Percentiles rank a stretch among this genome's conserved stretches.
Evolutionary conservation across 2,888 invertebrate genomes (phyloP).

Genomic region (Thereva unica): DNA sequence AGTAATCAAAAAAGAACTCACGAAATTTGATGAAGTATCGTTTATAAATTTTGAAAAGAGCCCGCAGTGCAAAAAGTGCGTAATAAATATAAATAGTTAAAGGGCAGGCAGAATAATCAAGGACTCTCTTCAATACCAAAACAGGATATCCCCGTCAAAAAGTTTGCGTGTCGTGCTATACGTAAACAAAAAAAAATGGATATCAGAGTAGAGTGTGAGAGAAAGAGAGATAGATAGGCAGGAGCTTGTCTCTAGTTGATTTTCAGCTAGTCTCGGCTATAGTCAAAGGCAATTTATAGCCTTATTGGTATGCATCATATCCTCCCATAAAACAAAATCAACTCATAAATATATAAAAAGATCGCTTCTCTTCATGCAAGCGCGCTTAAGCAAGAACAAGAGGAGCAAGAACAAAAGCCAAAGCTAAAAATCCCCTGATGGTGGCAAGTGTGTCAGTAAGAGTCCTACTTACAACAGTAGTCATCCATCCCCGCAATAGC

Average conservation of each 20-base stretch:
- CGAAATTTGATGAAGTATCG: too few relatives aligned
- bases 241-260: slow-evolving; percentile 22
- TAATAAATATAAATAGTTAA: slow-evolving; percentile 24
- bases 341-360: slow-evolving; percentile 42
- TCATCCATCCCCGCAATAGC: too few relatives aligned
- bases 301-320: slow-evolving; percentile 43
- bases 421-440: slow-evolving; percentile 15
- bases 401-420: slow-evolving; percentile 27
- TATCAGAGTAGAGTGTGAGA: neutral
- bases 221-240: neutral
- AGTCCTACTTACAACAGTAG: neutral
- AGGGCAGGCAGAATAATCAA: slow-evolving; percentile 16
- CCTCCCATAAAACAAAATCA: slow-evolving; percentile 38
- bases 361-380: slow-evolving; percentile 36
- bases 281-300: slow-evolving; percentile 40
- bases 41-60: too few relatives aligned
- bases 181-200: too few relatives aligned
- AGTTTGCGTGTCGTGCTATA: too few relatives aligned
- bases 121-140: slow-evolving; percentile 8
- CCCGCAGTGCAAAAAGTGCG: neutral
- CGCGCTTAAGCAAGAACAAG: slow-evolving; percentile 14
- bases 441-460: slow-evolving; percentile 3
- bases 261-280: slow-evolving; percentile 21
- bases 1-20: too few relatives aligned
- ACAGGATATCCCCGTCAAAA: slow-evolving; percentile 3